phyloP scores from a whole-genome alignment of 35 echinoderm and acorn worm species.

The Acanthaster planci region DNA sequence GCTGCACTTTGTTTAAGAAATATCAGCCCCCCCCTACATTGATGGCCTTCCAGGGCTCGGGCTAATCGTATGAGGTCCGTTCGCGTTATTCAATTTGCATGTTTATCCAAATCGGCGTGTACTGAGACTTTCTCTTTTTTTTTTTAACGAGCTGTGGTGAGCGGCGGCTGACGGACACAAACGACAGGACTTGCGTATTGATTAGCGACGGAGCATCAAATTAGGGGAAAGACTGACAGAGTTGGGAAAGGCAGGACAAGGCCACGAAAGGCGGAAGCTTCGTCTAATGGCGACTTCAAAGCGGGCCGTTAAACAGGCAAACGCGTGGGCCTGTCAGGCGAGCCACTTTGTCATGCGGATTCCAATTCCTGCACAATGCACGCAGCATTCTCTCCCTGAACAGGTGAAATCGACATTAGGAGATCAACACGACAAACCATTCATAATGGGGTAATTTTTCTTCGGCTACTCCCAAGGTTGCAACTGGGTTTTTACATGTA shows the following conservation, averaged over 20 bases:
- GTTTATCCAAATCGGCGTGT: neutral
- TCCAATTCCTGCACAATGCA: too few species aligned
- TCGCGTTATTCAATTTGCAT: conserved; percentile 26
- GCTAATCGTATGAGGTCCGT: conserved; percentile 25
- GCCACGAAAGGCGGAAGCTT: neutral
- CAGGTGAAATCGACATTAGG: too few species aligned
- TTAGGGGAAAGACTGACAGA: neutral
- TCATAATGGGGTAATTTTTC: too few species aligned
- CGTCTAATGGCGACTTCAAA: neutral
- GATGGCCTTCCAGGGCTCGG: neutral
- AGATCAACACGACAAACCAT: too few species aligned
- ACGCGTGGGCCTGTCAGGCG: too few species aligned
- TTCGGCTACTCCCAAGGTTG: too few species aligned
- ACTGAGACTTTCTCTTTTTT: neutral
- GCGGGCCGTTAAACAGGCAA: too few species aligned
- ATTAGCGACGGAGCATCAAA: conserved; percentile 10
- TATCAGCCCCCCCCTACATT: neutral
- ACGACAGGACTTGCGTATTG: conserved; percentile 8
- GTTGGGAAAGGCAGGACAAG: neutral
- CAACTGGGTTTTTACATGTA: too few species aligned
- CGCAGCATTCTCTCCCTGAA: too few species aligned
- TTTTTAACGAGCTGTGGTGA: too few species aligned
- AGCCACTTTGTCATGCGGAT: too few species aligned
- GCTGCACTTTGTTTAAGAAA: conserved; percentile 1
- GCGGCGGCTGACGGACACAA: neutral